These are phyloP conservation scores for Patella pellucida DNA, from an alignment of 2,888 invertebrate genomes.

Conservation along the genomic window DNA sequence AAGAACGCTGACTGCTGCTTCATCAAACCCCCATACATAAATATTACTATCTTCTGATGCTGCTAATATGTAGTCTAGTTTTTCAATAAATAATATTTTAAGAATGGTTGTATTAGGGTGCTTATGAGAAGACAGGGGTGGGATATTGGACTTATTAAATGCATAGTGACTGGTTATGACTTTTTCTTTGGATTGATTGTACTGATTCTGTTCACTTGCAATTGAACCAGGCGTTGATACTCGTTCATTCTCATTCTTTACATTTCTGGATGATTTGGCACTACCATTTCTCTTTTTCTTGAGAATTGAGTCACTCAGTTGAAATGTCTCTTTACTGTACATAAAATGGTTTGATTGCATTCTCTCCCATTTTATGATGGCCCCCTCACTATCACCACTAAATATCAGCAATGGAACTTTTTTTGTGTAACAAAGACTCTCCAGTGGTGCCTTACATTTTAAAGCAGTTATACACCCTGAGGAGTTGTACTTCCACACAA, in stretches of 20 bases:
- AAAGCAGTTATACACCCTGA: slow-evolving; percentile 69
- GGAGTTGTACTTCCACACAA: slow-evolving; percentile 69
- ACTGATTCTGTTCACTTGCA: no score
- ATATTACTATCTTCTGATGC: slow-evolving; percentile 70
- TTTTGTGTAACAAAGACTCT: slow-evolving; percentile 68
- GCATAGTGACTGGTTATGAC: slow-evolving; percentile 60
- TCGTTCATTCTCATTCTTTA: no score
- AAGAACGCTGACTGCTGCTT: slow-evolving; percentile 65
- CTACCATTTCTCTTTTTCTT: slow-evolving; percentile 55
- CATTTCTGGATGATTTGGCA: no score
- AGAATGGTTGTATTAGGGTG: slow-evolving; percentile 63
- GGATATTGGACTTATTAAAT: slow-evolving; percentile 62
- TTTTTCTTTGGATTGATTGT: no score
- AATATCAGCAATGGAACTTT: slow-evolving; percentile 70
- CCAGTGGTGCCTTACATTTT: slow-evolving; percentile 59
- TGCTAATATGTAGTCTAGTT: slow-evolving; percentile 67
- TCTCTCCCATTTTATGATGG: slow-evolving; percentile 69
- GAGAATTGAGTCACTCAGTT: slow-evolving; percentile 56
- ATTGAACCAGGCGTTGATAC: no score
- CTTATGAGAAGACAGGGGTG: slow-evolving; percentile 63
- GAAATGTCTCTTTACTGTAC: slow-evolving; percentile 68
- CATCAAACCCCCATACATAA: slow-evolving; percentile 71
- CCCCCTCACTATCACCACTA: slow-evolving; percentile 66
- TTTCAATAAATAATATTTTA: slow-evolving; percentile 67
- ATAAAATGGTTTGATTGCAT: slow-evolving; percentile 71